phyloP scores from a whole-genome alignment of 1,140 invertebrate genomes.

The Plutomurus gul region DNA sequence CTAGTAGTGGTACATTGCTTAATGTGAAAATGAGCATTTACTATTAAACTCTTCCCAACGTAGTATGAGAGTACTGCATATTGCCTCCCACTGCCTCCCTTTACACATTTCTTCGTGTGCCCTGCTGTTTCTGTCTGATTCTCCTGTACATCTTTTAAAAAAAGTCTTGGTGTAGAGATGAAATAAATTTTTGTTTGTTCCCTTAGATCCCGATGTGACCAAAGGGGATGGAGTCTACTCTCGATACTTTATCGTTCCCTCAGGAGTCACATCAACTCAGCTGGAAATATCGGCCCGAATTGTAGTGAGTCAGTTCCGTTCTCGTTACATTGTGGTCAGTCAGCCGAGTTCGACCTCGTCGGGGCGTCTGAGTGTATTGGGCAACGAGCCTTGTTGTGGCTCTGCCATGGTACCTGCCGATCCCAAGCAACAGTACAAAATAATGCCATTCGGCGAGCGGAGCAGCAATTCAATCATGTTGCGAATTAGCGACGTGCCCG shows the following conservation, averaged over 20 bases:
- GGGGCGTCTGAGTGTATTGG: background rate
- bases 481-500: conserved; percentile 58
- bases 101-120: too few species aligned
- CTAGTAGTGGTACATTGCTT: too few species aligned
- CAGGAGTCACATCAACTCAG: conserved; percentile 51
- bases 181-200: conserved; percentile 37
- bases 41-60: too few species aligned
- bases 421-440: conserved; percentile 53
- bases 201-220: conserved; percentile 67
- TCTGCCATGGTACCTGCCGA: conserved; percentile 44
- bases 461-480: conserved; percentile 58
- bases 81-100: too few species aligned
- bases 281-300: conserved; percentile 50
- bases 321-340: conserved; percentile 48
- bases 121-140: background rate
- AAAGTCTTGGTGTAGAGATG: background rate
- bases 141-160: background rate
- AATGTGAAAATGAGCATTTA: too few species aligned
- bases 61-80: too few species aligned
- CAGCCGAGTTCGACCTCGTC: conserved; percentile 27
- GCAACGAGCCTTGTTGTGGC: conserved; percentile 49
- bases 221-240: conserved; percentile 70
- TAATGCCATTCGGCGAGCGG: conserved; percentile 40
- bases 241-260: conserved; percentile 64
- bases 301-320: conserved; percentile 52